Evolutionary conservation across 2,888 invertebrate genomes (phyloP).

Genomic region (Marronus borbonicus): DNA sequence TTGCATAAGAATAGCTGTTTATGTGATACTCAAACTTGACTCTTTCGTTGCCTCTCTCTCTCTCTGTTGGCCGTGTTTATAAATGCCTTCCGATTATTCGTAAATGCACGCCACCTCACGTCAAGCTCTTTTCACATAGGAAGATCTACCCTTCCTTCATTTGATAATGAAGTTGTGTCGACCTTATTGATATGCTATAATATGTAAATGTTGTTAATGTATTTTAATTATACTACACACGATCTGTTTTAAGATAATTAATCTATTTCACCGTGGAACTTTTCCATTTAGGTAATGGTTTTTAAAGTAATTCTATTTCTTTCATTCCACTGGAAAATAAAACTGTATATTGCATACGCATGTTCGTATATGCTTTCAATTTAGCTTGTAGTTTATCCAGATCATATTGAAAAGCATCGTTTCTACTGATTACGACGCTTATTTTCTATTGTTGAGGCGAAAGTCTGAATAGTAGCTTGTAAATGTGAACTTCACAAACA

Average conservation of each 20-base stretch:
- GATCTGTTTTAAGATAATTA: constrained; percentile 28
- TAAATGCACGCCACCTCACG: constrained; percentile 29
- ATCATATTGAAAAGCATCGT: no score
- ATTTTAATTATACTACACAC: constrained; percentile 42
- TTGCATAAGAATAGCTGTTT: constrained; percentile 54
- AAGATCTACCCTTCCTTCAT: constrained; percentile 55
- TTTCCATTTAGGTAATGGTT: constrained; percentile 30
- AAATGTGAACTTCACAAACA: no score
- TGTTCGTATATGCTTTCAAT: no score
- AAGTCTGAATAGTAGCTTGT: no score
- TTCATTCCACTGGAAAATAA: no score
- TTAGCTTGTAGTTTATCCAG: no score
- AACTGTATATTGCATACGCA: no score
- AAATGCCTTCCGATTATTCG: constrained; percentile 33
- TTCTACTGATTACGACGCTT: no score
- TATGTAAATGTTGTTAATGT: constrained; percentile 32
- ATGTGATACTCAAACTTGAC: constrained; percentile 34
- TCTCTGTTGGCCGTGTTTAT: constrained; percentile 17
- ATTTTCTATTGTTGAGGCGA: no score
- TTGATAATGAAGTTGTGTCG: constrained; percentile 54
- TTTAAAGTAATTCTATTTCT: constrained; percentile 13
- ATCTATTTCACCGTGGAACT: constrained; percentile 13
- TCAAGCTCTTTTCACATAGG: constrained; percentile 8
- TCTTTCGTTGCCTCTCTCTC: not conserved
- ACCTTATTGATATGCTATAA: constrained; percentile 43